Evolutionary conservation across 92 coral and sea anemone species (phyloP).

Genomic region (Heliopora coerulea): DNA sequence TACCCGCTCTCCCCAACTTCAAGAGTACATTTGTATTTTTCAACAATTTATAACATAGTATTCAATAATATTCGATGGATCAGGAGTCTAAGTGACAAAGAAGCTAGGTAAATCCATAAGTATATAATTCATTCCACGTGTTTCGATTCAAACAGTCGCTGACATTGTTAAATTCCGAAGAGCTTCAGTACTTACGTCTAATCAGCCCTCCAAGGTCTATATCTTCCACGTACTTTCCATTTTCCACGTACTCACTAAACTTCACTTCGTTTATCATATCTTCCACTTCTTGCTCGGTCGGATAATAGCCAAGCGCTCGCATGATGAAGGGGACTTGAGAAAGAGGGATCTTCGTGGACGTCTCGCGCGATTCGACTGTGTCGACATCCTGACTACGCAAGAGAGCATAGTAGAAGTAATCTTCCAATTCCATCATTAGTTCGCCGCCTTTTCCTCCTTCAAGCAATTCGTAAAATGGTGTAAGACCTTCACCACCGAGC

Average conservation of each 20-base stretch:
- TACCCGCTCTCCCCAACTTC: too few species aligned
- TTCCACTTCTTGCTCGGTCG: conserved; percentile 97
- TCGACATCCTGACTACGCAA: conserved; percentile 95
- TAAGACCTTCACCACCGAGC: conserved; percentile 93
- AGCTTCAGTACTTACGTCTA: conserved; percentile 82
- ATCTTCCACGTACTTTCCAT: conserved; percentile 80
- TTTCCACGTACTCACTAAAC: conserved; percentile 80
- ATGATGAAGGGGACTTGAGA: conserved; percentile 88
- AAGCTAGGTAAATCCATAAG: too few species aligned
- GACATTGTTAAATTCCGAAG: too few species aligned
- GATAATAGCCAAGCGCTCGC: conserved; percentile 95
- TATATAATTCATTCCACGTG: too few species aligned
- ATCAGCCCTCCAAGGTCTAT: conserved; percentile 90
- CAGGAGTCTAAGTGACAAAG: too few species aligned
- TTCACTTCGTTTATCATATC: conserved; percentile 93
- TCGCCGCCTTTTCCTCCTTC: conserved; percentile 98
- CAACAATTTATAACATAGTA: too few species aligned
- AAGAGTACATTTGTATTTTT: too few species aligned
- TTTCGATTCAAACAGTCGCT: too few species aligned
- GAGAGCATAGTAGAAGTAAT: conserved; percentile 95
- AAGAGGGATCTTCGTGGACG: conserved; percentile 80
- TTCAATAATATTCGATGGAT: too few species aligned
- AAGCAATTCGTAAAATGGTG: conserved; percentile 86
- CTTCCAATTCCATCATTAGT: conserved; percentile 84
- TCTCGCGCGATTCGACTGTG: conserved; percentile 81